These are phyloP conservation scores for Machimus atricapillus DNA, from an alignment of 2,888 invertebrate species.

Conservation along the genomic window DNA sequence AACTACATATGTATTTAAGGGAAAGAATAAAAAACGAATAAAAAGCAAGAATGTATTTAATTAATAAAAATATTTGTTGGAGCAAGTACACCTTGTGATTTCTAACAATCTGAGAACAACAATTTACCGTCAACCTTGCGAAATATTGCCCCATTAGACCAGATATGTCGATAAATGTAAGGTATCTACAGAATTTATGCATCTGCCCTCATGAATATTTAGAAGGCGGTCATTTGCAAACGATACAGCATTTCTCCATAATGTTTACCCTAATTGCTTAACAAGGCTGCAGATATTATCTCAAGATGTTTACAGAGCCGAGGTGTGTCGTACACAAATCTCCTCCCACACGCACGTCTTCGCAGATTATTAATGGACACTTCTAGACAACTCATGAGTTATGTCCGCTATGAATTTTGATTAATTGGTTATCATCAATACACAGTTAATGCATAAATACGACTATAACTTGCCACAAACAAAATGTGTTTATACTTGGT, in stretches of 20 bases:
- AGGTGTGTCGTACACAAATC: background rate
- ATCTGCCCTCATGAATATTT: background rate
- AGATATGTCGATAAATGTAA: background rate
- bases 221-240: background rate
- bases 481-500: background rate
- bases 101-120: background rate
- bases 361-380: background rate
- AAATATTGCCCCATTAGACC: background rate
- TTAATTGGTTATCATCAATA: constrained; percentile 31
- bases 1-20: too few relatives aligned
- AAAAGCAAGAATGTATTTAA: background rate
- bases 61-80: background rate
- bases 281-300: constrained; percentile 5
- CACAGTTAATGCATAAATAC: background rate
- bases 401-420: constrained; percentile 11
- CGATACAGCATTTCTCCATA: background rate
- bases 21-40: background rate
- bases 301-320: constrained; percentile 6
- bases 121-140: background rate
- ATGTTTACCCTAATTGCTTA: background rate
- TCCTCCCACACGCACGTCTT: background rate
- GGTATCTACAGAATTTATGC: background rate
- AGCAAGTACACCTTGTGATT: background rate
- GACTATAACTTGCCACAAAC: background rate
- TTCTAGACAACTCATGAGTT: background rate